These are phyloP conservation scores for Actinemys pallida DNA, from an alignment of 2,113 vertebrate genomes.

Conservation along the genomic window DNA sequence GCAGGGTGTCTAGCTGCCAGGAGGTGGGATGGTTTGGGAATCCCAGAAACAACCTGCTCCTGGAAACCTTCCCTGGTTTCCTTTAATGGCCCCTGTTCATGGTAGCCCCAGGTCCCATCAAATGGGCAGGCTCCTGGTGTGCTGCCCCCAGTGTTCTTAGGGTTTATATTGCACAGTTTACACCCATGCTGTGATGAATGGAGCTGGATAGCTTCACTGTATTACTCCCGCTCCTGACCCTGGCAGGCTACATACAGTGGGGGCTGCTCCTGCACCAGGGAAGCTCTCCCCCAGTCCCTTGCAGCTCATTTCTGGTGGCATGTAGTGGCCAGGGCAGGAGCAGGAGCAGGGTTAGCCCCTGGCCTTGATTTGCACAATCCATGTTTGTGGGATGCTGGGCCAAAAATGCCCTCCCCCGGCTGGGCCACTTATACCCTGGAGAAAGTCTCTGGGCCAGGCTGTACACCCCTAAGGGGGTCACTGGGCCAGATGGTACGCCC, in stretches of 20 bases:
- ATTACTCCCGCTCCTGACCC: neutral
- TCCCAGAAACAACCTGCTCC: neutral
- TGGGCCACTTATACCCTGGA: too few relatives aligned
- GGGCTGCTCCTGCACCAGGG: neutral
- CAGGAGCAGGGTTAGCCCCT: neutral
- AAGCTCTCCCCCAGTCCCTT: neutral
- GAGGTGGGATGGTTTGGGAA: neutral
- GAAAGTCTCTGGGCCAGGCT: too few relatives aligned
- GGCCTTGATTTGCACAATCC: neutral
- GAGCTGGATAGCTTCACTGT: neutral
- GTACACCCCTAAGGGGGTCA: too few relatives aligned
- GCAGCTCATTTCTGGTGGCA: neutral
- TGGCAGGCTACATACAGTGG: neutral
- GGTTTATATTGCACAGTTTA: neutral
- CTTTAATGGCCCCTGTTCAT: neutral
- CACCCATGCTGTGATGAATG: neutral
- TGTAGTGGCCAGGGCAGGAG: neutral
- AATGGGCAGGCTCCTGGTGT: neutral
- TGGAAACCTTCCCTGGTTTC: neutral
- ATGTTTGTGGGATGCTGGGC: neutral
- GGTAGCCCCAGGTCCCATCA: neutral
- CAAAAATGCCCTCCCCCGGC: too few relatives aligned
- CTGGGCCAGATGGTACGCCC: too few relatives aligned
- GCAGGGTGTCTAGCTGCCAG: fast-evolving
- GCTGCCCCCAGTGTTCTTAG: neutral